A percentile compares a stretch with the other conserved stretches of the same genome.
Evolutionary conservation across 2,113 vertebrate species (phyloP).

Genomic region (Conger conger): DNA sequence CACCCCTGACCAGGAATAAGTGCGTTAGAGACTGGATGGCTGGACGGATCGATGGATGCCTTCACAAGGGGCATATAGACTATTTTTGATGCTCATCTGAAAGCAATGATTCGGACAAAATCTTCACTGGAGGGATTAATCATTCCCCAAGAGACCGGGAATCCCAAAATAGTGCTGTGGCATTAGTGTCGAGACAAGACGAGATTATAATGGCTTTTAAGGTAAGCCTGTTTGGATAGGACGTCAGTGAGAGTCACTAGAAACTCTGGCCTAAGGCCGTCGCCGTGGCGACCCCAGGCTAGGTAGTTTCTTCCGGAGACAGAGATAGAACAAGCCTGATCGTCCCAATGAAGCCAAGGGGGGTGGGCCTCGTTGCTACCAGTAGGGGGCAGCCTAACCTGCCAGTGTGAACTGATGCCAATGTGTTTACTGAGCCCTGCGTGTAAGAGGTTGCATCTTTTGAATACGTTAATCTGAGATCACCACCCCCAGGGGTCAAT

Average conservation of each 20-base stretch:
- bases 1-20: no score
- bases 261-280: slow-evolving; percentile 5
- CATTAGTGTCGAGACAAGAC: neutral
- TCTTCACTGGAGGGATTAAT: neutral
- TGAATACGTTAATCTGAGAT: neutral
- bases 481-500: neutral
- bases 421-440: neutral
- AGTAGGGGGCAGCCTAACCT: no score
- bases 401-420: no score
- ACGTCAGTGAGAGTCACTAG: slow-evolving; percentile 10
- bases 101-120: neutral
- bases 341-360: no score
- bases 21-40: no score
- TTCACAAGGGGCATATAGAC: no score
- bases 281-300: neutral
- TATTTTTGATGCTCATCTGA: neutral
- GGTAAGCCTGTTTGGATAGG: slow-evolving; percentile 17
- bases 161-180: neutral
- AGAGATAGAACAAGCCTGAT: neutral
- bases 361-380: no score
- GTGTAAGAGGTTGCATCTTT: neutral
- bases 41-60: no score
- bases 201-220: slow-evolving; percentile 12
- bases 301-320: neutral
- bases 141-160: slow-evolving; percentile 6